Percentiles rank a stretch among this genome's conserved stretches.
Conservation (phyloP, 2,888 invertebrate species). For the Andrena minutula region DNA sequence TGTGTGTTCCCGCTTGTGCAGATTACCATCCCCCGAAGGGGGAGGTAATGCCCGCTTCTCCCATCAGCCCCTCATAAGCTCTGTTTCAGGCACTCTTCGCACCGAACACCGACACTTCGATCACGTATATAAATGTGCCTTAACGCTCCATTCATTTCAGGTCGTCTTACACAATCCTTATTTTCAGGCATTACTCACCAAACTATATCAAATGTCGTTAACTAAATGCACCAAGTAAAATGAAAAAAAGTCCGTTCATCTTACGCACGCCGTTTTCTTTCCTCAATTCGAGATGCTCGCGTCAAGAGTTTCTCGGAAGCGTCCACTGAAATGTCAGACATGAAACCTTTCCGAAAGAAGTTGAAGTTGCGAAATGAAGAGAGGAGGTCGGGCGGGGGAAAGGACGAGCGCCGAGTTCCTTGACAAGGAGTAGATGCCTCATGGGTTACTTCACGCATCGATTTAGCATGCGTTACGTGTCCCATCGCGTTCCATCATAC, state of each 20-base stretch:
- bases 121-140: slow-evolving; percentile 10
- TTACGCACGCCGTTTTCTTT: slow-evolving; percentile 21
- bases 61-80: slow-evolving; percentile 34
- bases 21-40: slow-evolving; percentile 45
- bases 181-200: slow-evolving; percentile 15
- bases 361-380: background rate
- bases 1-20: slow-evolving; percentile 73
- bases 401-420: slow-evolving; percentile 19
- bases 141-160: background rate
- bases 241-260: slow-evolving; percentile 6
- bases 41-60: slow-evolving; percentile 28
- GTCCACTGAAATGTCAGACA: slow-evolving; percentile 3
- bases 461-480: slow-evolving; percentile 61
- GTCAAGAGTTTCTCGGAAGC: no score
- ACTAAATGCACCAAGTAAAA: background rate
- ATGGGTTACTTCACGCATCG: slow-evolving; percentile 52
- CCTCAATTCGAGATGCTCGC: background rate
- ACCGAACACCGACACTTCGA: slow-evolving; percentile 20
- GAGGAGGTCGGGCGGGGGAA: background rate
- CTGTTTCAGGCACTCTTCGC: slow-evolving; percentile 59
- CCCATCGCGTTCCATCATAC: slow-evolving; percentile 70
- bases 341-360: no score
- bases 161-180: background rate
- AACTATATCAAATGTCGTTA: background rate
- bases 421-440: slow-evolving; percentile 49